Percentiles rank a stretch among this genome's conserved stretches.
Conservation (phyloP, 2,888 invertebrate species). For the Agonopterix alstromeriana region DNA sequence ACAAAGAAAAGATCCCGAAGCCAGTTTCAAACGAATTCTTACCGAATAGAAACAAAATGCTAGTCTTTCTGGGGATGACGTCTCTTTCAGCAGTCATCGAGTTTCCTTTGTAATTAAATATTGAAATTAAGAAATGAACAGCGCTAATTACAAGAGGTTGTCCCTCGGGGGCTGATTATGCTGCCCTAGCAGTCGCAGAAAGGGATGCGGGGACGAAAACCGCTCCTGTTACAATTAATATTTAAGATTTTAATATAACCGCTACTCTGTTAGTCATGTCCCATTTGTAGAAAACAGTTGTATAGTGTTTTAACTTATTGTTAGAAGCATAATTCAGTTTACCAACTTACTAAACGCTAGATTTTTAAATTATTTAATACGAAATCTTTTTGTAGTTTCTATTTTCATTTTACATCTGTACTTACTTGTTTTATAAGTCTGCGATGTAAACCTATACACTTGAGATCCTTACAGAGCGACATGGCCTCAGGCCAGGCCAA, state of each 20-base stretch:
- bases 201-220: slow-evolving; percentile 50
- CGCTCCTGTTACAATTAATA: slow-evolving; percentile 65
- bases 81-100: slow-evolving; percentile 71
- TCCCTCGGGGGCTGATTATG: slow-evolving; percentile 74
- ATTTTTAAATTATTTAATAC: no score
- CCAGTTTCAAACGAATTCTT: slow-evolving; percentile 39
- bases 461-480: no score
- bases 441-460: no score
- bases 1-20: slow-evolving; percentile 58
- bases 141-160: slow-evolving; percentile 76
- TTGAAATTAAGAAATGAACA: slow-evolving; percentile 79
- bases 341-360: no score
- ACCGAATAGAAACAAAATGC: slow-evolving; percentile 62
- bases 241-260: slow-evolving; percentile 59
- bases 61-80: slow-evolving; percentile 72
- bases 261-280: slow-evolving; percentile 9
- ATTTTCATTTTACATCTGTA: no score
- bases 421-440: no score
- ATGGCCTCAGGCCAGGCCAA: no score
- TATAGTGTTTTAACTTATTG: no score
- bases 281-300: background rate
- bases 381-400: no score
- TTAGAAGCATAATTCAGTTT: no score
- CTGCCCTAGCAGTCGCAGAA: slow-evolving; percentile 53
- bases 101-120: slow-evolving; percentile 78